Conservation (phyloP, 2,113 vertebrate genomes). For the Megaptera novaeangliae region DNA sequence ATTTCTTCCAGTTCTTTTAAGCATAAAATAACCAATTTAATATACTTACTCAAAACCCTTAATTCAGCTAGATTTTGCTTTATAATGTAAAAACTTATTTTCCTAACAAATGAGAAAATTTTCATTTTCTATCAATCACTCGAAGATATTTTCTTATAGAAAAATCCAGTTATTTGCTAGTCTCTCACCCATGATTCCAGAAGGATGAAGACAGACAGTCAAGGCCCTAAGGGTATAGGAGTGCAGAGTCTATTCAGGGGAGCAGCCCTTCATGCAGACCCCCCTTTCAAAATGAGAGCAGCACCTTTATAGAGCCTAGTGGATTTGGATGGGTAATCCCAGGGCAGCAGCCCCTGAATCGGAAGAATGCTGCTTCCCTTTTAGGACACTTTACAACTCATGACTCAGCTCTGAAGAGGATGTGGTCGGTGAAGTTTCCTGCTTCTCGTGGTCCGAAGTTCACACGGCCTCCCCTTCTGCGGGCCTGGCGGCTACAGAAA, state of each 20-base stretch:
- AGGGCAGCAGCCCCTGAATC: not conserved
- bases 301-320: not conserved
- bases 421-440: constrained; percentile 42
- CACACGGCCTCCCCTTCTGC: not conserved
- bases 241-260: not conserved
- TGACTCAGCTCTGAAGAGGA: constrained; percentile 54
- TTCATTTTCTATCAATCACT: not conserved
- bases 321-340: not conserved
- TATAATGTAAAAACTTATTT: not conserved
- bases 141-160: not conserved
- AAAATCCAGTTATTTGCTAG: not conserved
- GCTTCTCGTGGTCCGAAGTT: constrained; percentile 7
- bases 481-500: not conserved
- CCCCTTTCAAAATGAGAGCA: not conserved
- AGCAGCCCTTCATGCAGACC: not conserved
- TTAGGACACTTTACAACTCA: not conserved
- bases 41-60: not conserved
- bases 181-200: not conserved
- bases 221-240: not conserved
- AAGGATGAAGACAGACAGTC: not conserved
- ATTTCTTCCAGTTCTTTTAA: not conserved
- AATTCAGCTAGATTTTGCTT: constrained; percentile 13
- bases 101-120: not conserved
- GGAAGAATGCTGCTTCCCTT: not conserved
- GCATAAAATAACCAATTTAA: not conserved